Conservation (phyloP, 2,888 invertebrate genomes). For the Trichogramma dendrolimi region DNA sequence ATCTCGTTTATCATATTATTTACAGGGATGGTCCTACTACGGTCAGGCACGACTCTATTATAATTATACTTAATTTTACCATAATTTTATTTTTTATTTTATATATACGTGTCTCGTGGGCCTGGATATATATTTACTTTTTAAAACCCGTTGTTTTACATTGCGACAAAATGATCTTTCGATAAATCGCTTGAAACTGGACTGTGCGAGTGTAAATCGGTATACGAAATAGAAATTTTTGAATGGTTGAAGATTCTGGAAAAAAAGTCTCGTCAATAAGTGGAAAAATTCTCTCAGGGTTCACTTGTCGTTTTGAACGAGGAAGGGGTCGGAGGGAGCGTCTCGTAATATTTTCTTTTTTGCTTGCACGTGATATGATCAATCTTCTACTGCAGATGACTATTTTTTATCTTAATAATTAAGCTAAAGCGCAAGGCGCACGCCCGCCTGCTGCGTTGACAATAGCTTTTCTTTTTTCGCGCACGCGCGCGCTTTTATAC, state of each 20-base stretch:
- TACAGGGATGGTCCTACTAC: constrained; percentile 32
- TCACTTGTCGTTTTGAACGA: no score
- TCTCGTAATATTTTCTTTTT: no score
- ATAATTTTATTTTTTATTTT: constrained; percentile 5
- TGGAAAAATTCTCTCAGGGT: no score
- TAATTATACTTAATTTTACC: constrained; percentile 12
- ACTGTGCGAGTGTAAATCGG: background rate
- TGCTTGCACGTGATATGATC: background rate
- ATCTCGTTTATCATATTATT: constrained; percentile 21
- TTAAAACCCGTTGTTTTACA: background rate
- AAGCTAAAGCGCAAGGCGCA: constrained; percentile 15
- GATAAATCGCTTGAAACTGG: background rate
- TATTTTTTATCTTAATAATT: constrained; percentile 21
- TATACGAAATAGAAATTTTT: background rate
- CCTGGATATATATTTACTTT: background rate
- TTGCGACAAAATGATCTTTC: background rate
- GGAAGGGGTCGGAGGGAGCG: no score
- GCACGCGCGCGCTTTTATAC: constrained; percentile 2
- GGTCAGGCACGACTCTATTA: constrained; percentile 30
- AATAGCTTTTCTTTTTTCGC: background rate
- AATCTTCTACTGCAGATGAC: constrained; percentile 16
- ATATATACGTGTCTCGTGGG: constrained; percentile 12
- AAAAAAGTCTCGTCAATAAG: no score
- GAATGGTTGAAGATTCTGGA: no score
- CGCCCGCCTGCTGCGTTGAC: background rate